Percentiles rank a stretch among this genome's conserved stretches.
Conservation (phyloP, 2,797 vertebrate species). For the Heliangelus exortis region DNA sequence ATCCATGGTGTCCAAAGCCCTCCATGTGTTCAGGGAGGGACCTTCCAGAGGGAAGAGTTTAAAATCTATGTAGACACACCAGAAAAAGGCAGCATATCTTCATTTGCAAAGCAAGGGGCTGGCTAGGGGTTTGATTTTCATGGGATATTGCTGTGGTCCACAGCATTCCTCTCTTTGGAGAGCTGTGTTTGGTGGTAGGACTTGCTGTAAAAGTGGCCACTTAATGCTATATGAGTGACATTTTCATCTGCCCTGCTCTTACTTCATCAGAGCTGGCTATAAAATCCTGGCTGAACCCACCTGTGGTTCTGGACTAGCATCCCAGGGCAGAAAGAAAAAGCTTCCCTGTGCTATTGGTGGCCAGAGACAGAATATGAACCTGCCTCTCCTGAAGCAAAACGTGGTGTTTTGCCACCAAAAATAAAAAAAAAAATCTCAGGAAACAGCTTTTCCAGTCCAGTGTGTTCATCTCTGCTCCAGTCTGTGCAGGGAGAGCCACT, state of each 20-base stretch:
- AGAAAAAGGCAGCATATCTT: not conserved
- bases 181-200: not conserved
- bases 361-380: not conserved
- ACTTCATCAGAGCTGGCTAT: not conserved
- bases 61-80: not conserved
- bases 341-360: not conserved
- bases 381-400: not conserved
- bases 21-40: accelerated
- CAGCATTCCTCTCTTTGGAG: not conserved
- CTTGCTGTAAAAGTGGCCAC: not conserved
- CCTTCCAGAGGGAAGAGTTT: not conserved
- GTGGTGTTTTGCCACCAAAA: not conserved
- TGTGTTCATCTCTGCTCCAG: not conserved
- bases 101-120: not conserved
- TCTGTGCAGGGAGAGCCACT: not conserved
- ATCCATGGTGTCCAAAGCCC: not conserved
- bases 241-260: too few species aligned
- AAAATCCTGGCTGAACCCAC: not conserved
- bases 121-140: not conserved
- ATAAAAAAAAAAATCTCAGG: not conserved
- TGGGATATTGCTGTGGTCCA: not conserved
- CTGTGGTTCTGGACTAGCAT: not conserved
- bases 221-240: not conserved
- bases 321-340: not conserved
- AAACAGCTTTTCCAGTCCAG: not conserved